Evolutionary conservation across 2,888 invertebrate genomes (phyloP), one percentile per base, ranked within the genome.

Genomic region (Acanthococcus lagerstroemiae): DNA sequence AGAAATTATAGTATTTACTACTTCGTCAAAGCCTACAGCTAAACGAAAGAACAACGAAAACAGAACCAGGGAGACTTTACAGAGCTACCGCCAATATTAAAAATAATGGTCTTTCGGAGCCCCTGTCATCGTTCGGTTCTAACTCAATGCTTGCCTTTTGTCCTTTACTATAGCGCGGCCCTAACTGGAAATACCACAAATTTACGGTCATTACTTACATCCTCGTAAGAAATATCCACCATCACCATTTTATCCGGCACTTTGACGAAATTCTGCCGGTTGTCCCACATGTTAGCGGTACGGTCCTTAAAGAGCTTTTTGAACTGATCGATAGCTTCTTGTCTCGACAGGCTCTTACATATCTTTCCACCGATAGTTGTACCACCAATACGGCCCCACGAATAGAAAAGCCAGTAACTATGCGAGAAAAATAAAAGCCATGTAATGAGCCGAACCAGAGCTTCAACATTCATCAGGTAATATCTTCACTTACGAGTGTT

Each of bases 371-470:
- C 97, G 72, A 95, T 90, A 0, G 86, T 88, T 0, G 97, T 99
- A n/a, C n/a, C n/a, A 4, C 97, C 96, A 71, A 96, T 94, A 67
- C 97, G 83, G 12, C 99, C 99, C 97, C 97, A 99, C 0, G 93
- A 82, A 17, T 94, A 83, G 78, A 91, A 95, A 25, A 95, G 74
- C 84, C 86, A 90, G 76, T 80, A 88, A 68, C 84, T 84, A 61
- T 57, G 37, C 27, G 27, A 45, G 63, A 65, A 55, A 61, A 50
- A 65, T 17, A 37, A 61, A 55, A 6, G 17, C 37, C 2, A n/a
- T 37, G 37, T n/a, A 37, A 37, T 15, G 37, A 4, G 4, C 12
- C 19, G 2, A 50, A 50, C 19, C n/a, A 12, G 9, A 22, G 4
- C 50, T 2, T n/a, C 2, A 50, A 50, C 2, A 17, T 50, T n/a